These are phyloP conservation scores for Nomada goodeniana DNA, from an alignment of 2,888 invertebrate species.

Conservation along the genomic window DNA sequence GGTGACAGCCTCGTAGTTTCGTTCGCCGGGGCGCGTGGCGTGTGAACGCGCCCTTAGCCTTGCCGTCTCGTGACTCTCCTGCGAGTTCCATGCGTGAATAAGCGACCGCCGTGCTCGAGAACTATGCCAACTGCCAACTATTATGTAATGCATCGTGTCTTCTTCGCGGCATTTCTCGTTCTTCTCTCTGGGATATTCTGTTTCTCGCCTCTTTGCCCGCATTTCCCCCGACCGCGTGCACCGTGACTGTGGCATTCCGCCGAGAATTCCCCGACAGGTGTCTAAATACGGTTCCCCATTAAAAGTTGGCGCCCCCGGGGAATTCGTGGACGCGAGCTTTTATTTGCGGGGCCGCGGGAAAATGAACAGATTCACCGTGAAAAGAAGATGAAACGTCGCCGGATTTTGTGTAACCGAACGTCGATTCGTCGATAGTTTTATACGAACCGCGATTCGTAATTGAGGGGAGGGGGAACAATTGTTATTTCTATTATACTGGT, in stretches of 20 bases:
- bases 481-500: not conserved
- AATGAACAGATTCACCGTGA: not conserved
- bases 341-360: not conserved
- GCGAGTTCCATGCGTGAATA: conserved; percentile 69
- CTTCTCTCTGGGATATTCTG: conserved; percentile 32
- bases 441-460: not conserved
- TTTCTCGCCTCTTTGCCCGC: conserved; percentile 31
- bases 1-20: not conserved
- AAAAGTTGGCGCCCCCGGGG: conserved; percentile 21
- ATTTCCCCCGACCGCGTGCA: conserved; percentile 45
- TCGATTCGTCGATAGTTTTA: not conserved
- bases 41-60: conserved; percentile 67
- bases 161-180: conserved; percentile 49
- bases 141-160: conserved; percentile 72
- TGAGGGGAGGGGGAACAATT: not conserved
- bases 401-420: not conserved
- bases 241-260: conserved; percentile 34
- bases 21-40: conserved; percentile 17
- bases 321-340: not conserved
- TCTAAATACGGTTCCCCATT: conserved; percentile 42
- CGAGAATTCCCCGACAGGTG: conserved; percentile 52
- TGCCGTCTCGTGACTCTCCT: conserved; percentile 51
- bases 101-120: conserved; percentile 65
- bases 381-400: not conserved
- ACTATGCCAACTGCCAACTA: conserved; percentile 77